Evolutionary conservation across 2,113 vertebrate species (phyloP), one percentile per base, ranked within the genome.

Genomic region (Lepidothrix coronata): DNA sequence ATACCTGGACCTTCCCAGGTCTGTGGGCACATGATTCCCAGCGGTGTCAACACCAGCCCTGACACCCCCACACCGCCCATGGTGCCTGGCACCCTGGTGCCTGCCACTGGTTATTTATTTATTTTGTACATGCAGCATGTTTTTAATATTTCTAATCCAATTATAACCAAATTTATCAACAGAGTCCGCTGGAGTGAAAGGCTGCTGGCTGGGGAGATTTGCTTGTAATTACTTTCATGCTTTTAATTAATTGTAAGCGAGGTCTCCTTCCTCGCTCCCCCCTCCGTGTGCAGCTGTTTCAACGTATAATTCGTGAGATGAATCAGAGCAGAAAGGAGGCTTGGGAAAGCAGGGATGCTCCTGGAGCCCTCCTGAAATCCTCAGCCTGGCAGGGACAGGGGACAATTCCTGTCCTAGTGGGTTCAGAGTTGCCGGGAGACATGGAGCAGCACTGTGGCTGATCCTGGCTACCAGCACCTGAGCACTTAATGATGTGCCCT

Each of bases 211-310:
- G 86, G 96, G 96, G 96, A 97, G 94, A 94, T 92, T 82, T 91
- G 93, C 96, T 94, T 96, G 91, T 97, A 97, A 97, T 97, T 97
- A 97, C 95, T 96, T 96, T 85, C 96, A 92, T 96, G 95, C 95
- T 96, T 96, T 96, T 97, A 97, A 97, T 97, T 97, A 97, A 97
- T 97, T 96, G 97, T 96, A 94, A 89, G 93, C 39, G 71, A 94
- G 95, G 94, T 88, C 93, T 94, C 95, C 86, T 91, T 93, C 85
- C 95, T 51, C 41, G 25, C 91, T 93, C 84, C 89, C 96, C 94
- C 74, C 89, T 96, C 85, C 0, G 7, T 6, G 73, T 23, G 93
- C 95, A 94, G 93, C 91, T 97, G 97, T 59, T 96, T 88, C 89
- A 14, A 65, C 92, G 8, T 87, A 65, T 91, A 90, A 92, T 95